A percentile compares a stretch with the other conserved stretches of the same genome.
phyloP scores from a whole-genome alignment of 2,113 vertebrate species.

The Pelobates fuscus region DNA sequence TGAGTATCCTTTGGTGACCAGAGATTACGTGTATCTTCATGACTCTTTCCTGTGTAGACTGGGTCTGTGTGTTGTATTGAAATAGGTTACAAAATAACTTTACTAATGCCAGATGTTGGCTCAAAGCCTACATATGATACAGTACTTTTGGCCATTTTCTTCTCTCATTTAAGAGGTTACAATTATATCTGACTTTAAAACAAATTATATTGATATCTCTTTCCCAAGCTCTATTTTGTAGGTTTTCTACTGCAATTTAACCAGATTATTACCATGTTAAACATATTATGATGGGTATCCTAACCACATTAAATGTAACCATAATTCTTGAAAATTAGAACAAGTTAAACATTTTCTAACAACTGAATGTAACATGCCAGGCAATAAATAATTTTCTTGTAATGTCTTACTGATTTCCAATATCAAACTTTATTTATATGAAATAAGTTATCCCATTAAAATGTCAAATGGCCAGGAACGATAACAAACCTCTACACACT shows the following conservation, averaged over 20 bases:
- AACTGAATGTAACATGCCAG: neutral
- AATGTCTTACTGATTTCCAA: neutral
- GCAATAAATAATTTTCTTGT: neutral
- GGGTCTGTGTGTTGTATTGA: conserved; percentile 58
- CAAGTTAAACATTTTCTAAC: neutral
- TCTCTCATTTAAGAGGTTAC: conserved; percentile 66
- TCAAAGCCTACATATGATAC: conserved; percentile 61
- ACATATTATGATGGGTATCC: conserved; percentile 2
- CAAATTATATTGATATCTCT: conserved; percentile 54
- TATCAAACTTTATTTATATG: neutral
- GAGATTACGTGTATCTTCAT: conserved; percentile 59
- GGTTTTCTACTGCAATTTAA: neutral
- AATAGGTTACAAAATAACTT: conserved; percentile 68
- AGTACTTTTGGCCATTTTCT: conserved; percentile 58
- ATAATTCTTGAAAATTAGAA: no score
- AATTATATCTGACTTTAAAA: conserved; percentile 70
- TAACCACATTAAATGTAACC: neutral
- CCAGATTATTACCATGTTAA: conserved; percentile 4
- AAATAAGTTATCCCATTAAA: neutral
- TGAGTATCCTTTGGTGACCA: conserved; percentile 61
- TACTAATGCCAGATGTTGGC: conserved; percentile 75
- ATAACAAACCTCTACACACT: neutral
- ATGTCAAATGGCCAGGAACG: neutral
- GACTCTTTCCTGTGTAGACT: conserved; percentile 55
- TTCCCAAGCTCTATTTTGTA: neutral